Evolutionary conservation across 2,888 invertebrate genomes (phyloP).

Genomic region (Escarpia spicata): DNA sequence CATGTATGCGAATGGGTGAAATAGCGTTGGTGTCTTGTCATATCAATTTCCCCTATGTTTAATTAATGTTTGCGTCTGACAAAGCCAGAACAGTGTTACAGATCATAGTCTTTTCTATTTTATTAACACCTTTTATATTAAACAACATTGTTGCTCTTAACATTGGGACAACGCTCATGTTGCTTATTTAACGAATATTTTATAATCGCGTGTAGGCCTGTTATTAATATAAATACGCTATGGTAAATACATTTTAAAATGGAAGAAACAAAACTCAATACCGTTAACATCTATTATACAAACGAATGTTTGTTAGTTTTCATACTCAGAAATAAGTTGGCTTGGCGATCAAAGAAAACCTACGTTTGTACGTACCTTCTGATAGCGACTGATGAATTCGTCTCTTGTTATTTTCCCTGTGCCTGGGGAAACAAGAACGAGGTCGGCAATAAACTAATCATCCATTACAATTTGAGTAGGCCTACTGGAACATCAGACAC

Average conservation of each 20-base stretch:
- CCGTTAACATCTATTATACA: too few relatives aligned
- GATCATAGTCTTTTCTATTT: not conserved
- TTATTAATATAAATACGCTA: too few relatives aligned
- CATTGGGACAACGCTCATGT: not conserved
- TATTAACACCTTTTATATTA: not conserved
- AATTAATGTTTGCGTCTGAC: not conserved
- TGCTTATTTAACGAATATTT: not conserved
- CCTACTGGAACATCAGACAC: not conserved
- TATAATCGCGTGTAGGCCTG: too few relatives aligned
- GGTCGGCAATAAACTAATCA: not conserved
- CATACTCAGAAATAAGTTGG: not conserved
- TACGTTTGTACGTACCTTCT: not conserved
- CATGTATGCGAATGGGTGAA: not conserved
- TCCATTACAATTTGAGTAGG: not conserved
- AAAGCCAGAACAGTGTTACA: not conserved
- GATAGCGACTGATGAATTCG: not conserved
- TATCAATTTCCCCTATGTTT: not conserved
- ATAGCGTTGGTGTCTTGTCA: not conserved
- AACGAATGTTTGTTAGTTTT: too few relatives aligned
- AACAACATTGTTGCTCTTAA: too few relatives aligned
- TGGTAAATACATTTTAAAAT: too few relatives aligned
- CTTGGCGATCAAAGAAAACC: not conserved
- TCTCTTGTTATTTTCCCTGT: conserved; percentile 8
- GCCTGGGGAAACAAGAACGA: not conserved
- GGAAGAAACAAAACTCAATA: too few relatives aligned